A percentile compares a stretch with the other conserved stretches of the same genome.
Evolutionary conservation across 2,797 vertebrate species (phyloP).

Genomic region (Hippopotamyrus pictus): DNA sequence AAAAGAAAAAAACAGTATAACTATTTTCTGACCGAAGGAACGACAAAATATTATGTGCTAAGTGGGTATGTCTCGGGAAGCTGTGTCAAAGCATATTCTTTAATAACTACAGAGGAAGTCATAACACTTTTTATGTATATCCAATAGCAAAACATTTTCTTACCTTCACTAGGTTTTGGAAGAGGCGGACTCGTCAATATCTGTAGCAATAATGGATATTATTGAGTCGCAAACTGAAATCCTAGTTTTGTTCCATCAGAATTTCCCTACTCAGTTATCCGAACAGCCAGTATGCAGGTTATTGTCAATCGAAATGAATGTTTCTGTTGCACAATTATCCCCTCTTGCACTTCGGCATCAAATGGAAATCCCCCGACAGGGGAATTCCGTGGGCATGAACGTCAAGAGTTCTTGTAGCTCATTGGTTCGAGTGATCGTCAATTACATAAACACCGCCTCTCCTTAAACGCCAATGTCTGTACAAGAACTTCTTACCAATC

Average conservation of each 20-base stretch:
- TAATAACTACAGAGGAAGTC: neutral
- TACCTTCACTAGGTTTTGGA: neutral
- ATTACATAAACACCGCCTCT: slow-evolving; percentile 30
- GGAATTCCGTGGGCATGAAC: slow-evolving; percentile 60
- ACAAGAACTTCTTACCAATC: neutral
- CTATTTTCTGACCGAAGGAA: neutral
- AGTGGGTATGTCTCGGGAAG: neutral
- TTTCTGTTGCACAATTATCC: slow-evolving; percentile 15
- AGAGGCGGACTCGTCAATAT: neutral
- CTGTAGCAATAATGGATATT: neutral
- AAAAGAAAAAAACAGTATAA: neutral
- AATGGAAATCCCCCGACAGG: slow-evolving; percentile 63
- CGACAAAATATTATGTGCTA: neutral
- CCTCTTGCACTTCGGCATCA: neutral
- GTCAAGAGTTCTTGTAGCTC: neutral
- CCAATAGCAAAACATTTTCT: neutral
- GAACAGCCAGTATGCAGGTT: neutral
- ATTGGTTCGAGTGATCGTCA: slow-evolving; percentile 26
- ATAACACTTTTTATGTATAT: neutral
- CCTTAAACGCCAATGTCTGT: neutral
- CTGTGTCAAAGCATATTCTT: neutral
- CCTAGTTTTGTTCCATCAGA: slow-evolving; percentile 18
- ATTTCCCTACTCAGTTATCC: neutral
- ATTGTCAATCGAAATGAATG: neutral
- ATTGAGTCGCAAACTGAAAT: neutral